Percentiles rank a stretch among this genome's conserved stretches.
These are phyloP conservation scores for Trialeurodes vaporariorum DNA, from an alignment of 1,140 invertebrate genomes.

Conservation along the genomic window DNA sequence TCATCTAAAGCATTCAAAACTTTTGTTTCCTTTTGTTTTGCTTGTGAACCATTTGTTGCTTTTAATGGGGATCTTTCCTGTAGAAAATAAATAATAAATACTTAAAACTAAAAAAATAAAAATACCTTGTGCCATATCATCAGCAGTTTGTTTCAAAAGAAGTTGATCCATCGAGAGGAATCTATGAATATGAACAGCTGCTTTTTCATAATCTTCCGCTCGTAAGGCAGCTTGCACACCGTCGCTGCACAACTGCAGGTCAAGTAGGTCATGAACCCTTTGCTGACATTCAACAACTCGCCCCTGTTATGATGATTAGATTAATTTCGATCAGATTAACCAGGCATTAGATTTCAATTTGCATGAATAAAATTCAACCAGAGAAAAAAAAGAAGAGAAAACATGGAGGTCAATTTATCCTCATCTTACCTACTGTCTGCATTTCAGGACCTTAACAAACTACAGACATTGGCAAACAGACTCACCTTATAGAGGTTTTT, in stretches of 20 bases:
- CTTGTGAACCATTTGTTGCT: too few relatives aligned
- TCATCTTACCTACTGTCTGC: too few relatives aligned
- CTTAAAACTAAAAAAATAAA: slow-evolving; percentile 3
- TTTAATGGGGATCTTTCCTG: too few relatives aligned
- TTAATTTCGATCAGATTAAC: background rate
- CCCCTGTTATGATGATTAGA: slow-evolving; percentile 49
- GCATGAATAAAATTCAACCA: background rate
- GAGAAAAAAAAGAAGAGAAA: background rate
- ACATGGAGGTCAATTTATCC: too few relatives aligned
- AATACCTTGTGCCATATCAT: slow-evolving; percentile 53
- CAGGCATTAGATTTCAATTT: background rate
- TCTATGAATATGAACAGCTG: slow-evolving; percentile 86
- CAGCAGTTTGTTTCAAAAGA: slow-evolving; percentile 63
- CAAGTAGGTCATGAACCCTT: slow-evolving; percentile 89
- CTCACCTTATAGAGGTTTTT: too few relatives aligned
- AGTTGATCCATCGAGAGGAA: slow-evolving; percentile 92
- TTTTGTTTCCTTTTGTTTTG: too few relatives aligned
- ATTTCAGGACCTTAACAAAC: too few relatives aligned
- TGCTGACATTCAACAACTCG: slow-evolving; percentile 89
- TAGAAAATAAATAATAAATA: too few relatives aligned
- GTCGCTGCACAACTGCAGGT: slow-evolving; percentile 89
- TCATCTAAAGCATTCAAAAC: too few relatives aligned
- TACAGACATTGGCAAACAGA: too few relatives aligned
- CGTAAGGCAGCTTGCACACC: slow-evolving; percentile 85
- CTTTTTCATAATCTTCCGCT: slow-evolving; percentile 85